Evolutionary conservation across 2,797 vertebrate genomes (phyloP).

Genomic region (Benthosema pterotum): DNA sequence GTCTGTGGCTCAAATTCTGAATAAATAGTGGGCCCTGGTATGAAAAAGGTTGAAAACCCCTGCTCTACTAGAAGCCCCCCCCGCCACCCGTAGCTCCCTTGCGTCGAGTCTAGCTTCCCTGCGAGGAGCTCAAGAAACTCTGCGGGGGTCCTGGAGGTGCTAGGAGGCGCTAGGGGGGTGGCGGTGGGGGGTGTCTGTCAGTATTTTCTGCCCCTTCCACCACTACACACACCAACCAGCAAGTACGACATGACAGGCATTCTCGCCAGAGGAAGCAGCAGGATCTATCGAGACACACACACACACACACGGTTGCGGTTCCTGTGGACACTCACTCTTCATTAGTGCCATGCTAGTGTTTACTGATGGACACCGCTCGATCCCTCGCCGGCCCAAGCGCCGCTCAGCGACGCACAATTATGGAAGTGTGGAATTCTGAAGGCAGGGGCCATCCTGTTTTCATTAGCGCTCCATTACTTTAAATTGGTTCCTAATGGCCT

Average conservation of each 20-base stretch:
- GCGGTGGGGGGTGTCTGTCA: conserved; percentile 25
- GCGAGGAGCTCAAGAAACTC: conserved; percentile 58
- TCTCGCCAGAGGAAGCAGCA: conserved; percentile 10
- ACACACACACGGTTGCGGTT: conserved; percentile 37
- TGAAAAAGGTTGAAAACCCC: too few species aligned
- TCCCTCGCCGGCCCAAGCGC: too few species aligned
- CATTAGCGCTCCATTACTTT: conserved; percentile 69
- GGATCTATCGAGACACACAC: conserved; percentile 30
- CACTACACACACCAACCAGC: conserved; percentile 23
- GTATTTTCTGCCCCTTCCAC: conserved; percentile 27
- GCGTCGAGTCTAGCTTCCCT: conserved; percentile 45
- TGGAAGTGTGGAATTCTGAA: conserved; percentile 27
- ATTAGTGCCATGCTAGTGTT: conserved; percentile 40
- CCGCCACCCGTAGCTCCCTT: conserved; percentile 19
- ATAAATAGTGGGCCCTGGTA: too few species aligned
- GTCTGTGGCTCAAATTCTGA: too few species aligned
- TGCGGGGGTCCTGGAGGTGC: conserved; percentile 44
- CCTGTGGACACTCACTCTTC: conserved; percentile 44
- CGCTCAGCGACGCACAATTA: conserved; percentile 23
- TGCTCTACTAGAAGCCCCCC: too few species aligned
- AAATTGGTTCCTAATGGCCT: conserved; percentile 75
- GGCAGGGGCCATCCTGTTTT: conserved; percentile 62
- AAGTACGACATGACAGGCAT: conserved; percentile 29
- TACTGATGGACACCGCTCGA: conserved; percentile 33
- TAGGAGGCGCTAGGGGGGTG: conserved; percentile 35